Base-by-base conservation (phyloP, 2,113 vertebrate species). In the Chascanopsetta lugubris region DNA sequence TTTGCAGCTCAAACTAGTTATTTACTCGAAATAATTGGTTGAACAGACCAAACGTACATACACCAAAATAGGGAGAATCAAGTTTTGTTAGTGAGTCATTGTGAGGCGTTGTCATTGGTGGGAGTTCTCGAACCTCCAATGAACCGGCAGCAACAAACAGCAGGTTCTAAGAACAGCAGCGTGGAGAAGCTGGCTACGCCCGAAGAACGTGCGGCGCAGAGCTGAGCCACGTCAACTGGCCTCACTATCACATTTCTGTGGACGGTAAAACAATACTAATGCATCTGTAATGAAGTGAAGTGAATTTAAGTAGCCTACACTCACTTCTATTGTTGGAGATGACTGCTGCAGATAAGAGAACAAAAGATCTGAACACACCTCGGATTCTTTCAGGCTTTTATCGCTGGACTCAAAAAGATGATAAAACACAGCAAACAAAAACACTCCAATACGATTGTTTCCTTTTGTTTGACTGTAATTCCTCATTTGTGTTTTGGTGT, bases 361-460 rank as follows among this genome's bases (percentile, higher is more conserved):
- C 40, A 42, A 42, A 42, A 42, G 40, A 18, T 8, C 40, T 8
- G 6, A 42, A 42, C 40, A 42, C 40, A 42, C 40, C 40, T 42
- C 12, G 6, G n/a, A 42, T n/a, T 4, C 6, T n/a, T 42, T n/a
- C 7, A 42, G 15, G 34, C 34, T 38, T 38, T 38, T 38, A 38
- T 38, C 34, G 13, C 13, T 36, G 4, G 3, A 36, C 10, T 42
- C 46, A 63, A 60, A n/a, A 79, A 67, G 27, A 53, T 46, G 51
- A 75, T 36, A 32, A 66, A 67, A 15, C 25, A 66, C 56, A 56
- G 56, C 50, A 53, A 61, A 62, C 49, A 40, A 54, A 69, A 40
- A 75, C 46, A 12, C 12, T n/a, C 13, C 10, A 47, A 11, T 49
- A 8, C n/a, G 11, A 42, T n/a, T 18, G n/a, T 42, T 18, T 42